These are phyloP conservation scores for Perizoma affinitatum DNA, from an alignment of 2,888 invertebrate genomes.

Conservation along the genomic window DNA sequence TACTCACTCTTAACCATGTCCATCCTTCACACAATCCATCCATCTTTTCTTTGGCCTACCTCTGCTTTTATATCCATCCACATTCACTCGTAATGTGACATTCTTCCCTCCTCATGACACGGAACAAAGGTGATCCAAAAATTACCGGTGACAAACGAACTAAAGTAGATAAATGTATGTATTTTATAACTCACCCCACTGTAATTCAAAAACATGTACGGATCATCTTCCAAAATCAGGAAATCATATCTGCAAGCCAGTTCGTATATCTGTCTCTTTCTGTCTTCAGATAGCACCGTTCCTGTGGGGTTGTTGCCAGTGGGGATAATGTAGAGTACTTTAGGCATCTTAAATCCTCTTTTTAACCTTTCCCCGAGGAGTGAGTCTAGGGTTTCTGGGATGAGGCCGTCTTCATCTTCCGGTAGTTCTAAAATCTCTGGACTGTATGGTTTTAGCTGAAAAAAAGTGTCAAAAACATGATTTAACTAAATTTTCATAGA, in stretches of 20 bases:
- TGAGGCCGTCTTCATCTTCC: constrained; percentile 88
- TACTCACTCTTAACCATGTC: too few relatives aligned
- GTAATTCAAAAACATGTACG: constrained; percentile 91
- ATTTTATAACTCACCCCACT: constrained; percentile 73
- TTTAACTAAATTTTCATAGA: neutral
- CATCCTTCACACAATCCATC: too few relatives aligned
- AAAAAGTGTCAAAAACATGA: constrained; percentile 33
- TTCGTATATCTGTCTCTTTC: constrained; percentile 88
- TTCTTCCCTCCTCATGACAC: too few relatives aligned
- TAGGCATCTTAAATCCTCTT: constrained; percentile 86
- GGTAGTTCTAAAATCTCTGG: constrained; percentile 87
- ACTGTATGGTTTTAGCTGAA: constrained; percentile 87
- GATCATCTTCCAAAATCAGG: constrained; percentile 92
- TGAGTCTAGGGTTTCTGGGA: constrained; percentile 84
- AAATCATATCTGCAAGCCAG: constrained; percentile 91
- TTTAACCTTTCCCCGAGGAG: constrained; percentile 75
- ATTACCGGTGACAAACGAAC: too few relatives aligned
- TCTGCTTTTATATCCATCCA: too few relatives aligned
- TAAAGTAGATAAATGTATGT: too few relatives aligned
- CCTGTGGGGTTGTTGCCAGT: constrained; percentile 92
- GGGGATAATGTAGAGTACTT: constrained; percentile 89
- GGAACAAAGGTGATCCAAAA: too few relatives aligned
- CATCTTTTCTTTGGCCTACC: too few relatives aligned
- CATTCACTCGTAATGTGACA: too few relatives aligned
- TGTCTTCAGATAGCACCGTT: constrained; percentile 85